These are phyloP conservation scores for Synergus laeviventris DNA, from an alignment of 2,888 invertebrate species.

Conservation along the genomic window DNA sequence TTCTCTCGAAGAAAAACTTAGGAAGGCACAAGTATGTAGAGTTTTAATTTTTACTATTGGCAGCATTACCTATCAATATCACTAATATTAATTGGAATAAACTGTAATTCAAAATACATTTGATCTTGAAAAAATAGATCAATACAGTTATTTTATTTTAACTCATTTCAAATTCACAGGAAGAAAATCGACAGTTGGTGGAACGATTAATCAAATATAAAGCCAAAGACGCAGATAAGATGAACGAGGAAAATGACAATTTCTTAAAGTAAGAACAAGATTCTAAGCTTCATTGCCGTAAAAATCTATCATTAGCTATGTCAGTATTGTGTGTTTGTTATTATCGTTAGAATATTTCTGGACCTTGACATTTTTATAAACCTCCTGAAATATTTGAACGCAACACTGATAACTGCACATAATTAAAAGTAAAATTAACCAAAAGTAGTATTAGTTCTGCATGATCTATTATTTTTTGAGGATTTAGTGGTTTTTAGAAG, in stretches of 20 bases:
- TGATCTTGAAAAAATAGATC: too few species aligned
- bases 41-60: conserved; percentile 25
- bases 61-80: too few species aligned
- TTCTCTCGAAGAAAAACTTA: conserved; percentile 91
- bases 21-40: conserved; percentile 84
- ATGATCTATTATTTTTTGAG: conserved; percentile 2
- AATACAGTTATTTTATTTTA: neutral
- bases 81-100: too few species aligned
- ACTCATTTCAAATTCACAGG: conserved; percentile 79
- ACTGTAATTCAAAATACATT: too few species aligned
- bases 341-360: conserved; percentile 1
- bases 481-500: neutral
- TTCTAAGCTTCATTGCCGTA: conserved; percentile 14
- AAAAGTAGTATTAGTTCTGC: conserved; percentile 5
- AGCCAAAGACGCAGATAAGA: conserved; percentile 94
- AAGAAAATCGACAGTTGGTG: conserved; percentile 90
- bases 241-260: conserved; percentile 98
- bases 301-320: conserved; percentile 18
- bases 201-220: conserved; percentile 94
- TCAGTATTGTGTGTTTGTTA: conserved; percentile 17
- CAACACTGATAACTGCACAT: neutral
- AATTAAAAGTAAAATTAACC: neutral
- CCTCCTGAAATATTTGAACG: neutral
- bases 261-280: conserved; percentile 86
- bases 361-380: neutral